Conservation (phyloP, 2,888 invertebrate genomes). For the Hetaerina titia region DNA sequence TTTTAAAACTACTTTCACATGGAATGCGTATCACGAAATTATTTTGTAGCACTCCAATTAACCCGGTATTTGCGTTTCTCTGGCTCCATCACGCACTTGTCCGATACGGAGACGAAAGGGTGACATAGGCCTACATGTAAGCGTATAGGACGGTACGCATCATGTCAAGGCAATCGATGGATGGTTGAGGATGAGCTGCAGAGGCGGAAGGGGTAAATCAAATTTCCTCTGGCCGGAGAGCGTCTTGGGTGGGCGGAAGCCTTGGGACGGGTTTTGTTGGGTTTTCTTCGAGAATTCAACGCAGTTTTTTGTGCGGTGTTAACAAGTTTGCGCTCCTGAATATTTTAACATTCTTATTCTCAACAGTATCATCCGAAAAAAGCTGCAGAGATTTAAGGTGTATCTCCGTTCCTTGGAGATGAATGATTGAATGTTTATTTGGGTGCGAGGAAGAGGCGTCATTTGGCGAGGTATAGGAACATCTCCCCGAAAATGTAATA, state of each 20-base stretch:
- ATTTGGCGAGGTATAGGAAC: too few relatives aligned
- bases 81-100: background rate
- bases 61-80: background rate
- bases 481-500: too few relatives aligned
- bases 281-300: background rate
- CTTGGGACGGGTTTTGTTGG: background rate
- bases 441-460: background rate
- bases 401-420: background rate
- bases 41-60: background rate
- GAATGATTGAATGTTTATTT: background rate
- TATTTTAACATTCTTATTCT: background rate
- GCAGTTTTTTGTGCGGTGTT: background rate
- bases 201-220: background rate
- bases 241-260: background rate
- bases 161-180: background rate
- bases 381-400: background rate
- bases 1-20: too few relatives aligned
- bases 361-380: background rate
- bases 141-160: background rate
- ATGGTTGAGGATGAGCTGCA: background rate
- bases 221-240: background rate
- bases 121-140: background rate
- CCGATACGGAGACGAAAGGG: background rate
- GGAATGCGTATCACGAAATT: too few relatives aligned
- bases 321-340: background rate